Conservation (phyloP, 2,888 invertebrate genomes). For the Ophraella communa region DNA sequence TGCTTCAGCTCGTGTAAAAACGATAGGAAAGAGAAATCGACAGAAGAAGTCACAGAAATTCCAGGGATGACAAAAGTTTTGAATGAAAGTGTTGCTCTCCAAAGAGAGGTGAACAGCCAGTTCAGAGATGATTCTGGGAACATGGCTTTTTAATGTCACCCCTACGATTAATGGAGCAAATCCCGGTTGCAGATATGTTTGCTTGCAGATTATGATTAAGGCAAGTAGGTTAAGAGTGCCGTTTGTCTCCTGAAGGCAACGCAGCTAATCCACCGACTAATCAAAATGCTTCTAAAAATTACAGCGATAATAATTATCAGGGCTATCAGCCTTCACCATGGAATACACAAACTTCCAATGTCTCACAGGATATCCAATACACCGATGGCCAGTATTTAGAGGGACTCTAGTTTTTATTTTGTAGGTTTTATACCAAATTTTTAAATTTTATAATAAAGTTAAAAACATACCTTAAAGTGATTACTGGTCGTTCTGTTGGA, state of each 20-base stretch:
- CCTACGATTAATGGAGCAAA: constrained; percentile 10
- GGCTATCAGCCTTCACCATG: no score
- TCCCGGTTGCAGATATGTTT: constrained; percentile 2
- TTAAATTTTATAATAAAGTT: no score
- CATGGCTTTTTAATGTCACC: constrained; percentile 9
- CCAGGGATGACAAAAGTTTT: neutral
- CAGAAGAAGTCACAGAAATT: neutral
- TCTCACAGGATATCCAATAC: constrained; percentile 7
- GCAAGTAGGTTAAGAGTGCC: constrained; percentile 1
- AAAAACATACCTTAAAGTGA: no score
- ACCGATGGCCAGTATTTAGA: neutral
- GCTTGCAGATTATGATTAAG: neutral
- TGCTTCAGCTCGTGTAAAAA: no score
- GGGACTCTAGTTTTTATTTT: constrained; percentile 5
- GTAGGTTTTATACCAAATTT: neutral
- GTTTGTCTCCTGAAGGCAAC: constrained; percentile 3
- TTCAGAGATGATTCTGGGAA: no score
- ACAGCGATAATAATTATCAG: no score
- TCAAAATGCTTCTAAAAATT: no score
- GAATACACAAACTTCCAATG: constrained; percentile 1
- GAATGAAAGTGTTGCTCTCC: no score
- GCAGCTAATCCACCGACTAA: constrained; percentile 2
- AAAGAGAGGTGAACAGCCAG: no score
- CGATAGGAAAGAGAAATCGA: no score
- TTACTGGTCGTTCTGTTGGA: neutral